Conservation (phyloP, 2,888 invertebrate genomes). For the Tineola bisselliella region DNA sequence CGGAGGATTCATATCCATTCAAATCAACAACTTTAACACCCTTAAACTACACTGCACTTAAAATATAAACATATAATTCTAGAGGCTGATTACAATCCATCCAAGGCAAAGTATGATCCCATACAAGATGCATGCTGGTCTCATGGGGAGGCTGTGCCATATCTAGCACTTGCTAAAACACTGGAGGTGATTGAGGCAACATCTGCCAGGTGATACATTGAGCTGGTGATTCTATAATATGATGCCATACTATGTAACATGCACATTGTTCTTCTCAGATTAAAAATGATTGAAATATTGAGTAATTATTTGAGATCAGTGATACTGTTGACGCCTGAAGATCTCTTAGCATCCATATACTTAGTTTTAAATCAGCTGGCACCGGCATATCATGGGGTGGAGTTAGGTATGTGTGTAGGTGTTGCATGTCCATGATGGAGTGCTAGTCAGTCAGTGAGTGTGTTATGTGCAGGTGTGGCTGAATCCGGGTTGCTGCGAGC, state of each 20-base stretch:
- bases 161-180: constrained; percentile 89
- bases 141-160: constrained; percentile 82
- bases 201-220: constrained; percentile 73
- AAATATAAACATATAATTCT: constrained; percentile 16
- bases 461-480: constrained; percentile 79
- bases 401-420: constrained; percentile 73
- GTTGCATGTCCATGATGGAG: too few relatives aligned
- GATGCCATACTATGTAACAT: too few relatives aligned
- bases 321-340: constrained; percentile 86
- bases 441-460: too few relatives aligned
- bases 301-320: constrained; percentile 93
- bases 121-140: constrained; percentile 86
- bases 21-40: too few relatives aligned
- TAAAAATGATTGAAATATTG: constrained; percentile 91
- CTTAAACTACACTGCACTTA: too few relatives aligned
- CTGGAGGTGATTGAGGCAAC: constrained; percentile 89
- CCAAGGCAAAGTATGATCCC: constrained; percentile 79
- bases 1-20: too few relatives aligned
- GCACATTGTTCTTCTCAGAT: too few relatives aligned
- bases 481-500: constrained; percentile 95
- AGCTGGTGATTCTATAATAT: too few relatives aligned
- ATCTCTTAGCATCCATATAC: constrained; percentile 90
- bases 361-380: constrained; percentile 95
- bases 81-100: constrained; percentile 73
- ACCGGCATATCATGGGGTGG: constrained; percentile 84